phyloP scores from a whole-genome alignment of 2,113 vertebrate species.

The Chaenogobius annularis region DNA sequence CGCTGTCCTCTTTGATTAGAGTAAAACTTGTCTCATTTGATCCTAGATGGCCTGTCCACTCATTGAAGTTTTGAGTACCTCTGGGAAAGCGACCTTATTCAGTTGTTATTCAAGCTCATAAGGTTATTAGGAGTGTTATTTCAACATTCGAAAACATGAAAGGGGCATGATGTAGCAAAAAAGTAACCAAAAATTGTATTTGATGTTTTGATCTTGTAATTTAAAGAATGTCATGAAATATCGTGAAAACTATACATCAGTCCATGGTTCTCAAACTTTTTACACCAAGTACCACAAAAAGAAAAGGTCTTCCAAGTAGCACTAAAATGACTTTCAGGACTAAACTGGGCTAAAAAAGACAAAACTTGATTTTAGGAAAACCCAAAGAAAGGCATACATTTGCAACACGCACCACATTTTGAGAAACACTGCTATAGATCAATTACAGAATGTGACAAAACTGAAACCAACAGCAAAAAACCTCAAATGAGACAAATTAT shows the following conservation, averaged over 20 bases:
- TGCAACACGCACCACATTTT: too few relatives aligned
- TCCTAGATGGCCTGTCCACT: slow-evolving; percentile 37
- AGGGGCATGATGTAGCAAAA: not conserved
- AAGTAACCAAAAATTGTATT: not conserved
- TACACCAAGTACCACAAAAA: not conserved
- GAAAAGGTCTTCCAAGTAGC: not conserved
- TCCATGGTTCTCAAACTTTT: not conserved
- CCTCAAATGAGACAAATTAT: not conserved
- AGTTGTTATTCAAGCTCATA: slow-evolving; percentile 25
- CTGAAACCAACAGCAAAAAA: not conserved
- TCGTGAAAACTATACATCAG: not conserved
- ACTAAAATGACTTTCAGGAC: too few relatives aligned
- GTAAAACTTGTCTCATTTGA: slow-evolving; percentile 33
- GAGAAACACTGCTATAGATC: too few relatives aligned
- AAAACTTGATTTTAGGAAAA: too few relatives aligned
- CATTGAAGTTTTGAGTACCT: slow-evolving; percentile 25
- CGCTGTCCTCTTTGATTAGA: slow-evolving; percentile 34
- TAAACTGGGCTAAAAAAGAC: too few relatives aligned
- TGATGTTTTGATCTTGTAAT: not conserved
- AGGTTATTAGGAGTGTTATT: slow-evolving; percentile 27
- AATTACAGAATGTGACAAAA: not conserved
- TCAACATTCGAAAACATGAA: not conserved
- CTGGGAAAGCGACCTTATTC: slow-evolving; percentile 59
- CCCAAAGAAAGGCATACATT: too few relatives aligned
- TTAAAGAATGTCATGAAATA: not conserved